phyloP scores from a whole-genome alignment of 2,888 invertebrate species.

The Podabrus alpinus region DNA sequence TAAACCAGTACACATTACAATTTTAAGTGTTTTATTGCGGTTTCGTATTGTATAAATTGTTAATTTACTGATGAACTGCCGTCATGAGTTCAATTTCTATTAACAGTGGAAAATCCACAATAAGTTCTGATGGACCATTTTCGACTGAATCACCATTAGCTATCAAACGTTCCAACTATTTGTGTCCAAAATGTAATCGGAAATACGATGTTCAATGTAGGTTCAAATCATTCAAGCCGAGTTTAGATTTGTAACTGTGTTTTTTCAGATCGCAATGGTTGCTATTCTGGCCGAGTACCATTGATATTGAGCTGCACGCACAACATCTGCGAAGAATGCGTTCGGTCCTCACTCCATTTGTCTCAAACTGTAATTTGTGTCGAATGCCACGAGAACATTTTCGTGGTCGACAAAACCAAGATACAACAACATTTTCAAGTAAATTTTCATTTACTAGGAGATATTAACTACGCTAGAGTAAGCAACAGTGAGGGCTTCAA shows the following conservation, averaged over 20 bases:
- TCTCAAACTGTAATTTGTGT: conserved; percentile 57
- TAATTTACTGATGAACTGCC: background rate
- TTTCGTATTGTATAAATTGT: background rate
- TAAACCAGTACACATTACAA: background rate
- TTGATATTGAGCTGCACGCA: conserved; percentile 70
- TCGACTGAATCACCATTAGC: background rate
- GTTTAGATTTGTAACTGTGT: background rate
- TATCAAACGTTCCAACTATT: conserved; percentile 7
- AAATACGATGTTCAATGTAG: conserved; percentile 33
- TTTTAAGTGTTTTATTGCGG: too few species aligned
- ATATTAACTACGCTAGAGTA: conserved; percentile 37
- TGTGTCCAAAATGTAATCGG: conserved; percentile 34
- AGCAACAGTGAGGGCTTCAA: conserved; percentile 1
- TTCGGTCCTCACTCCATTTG: conserved; percentile 51
- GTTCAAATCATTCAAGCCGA: conserved; percentile 7
- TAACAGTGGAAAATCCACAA: background rate
- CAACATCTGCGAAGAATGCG: conserved; percentile 68
- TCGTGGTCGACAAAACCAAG: conserved; percentile 38
- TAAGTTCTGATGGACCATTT: background rate
- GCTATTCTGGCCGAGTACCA: conserved; percentile 54
- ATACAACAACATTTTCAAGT: conserved; percentile 47
- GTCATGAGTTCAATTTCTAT: background rate
- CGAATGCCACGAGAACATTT: conserved; percentile 55
- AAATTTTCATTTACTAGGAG: conserved; percentile 51
- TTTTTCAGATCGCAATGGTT: conserved; percentile 32